These are phyloP conservation scores for Toxotes jaculatrix DNA, from an alignment of 2,113 vertebrate species.

Conservation along the genomic window DNA sequence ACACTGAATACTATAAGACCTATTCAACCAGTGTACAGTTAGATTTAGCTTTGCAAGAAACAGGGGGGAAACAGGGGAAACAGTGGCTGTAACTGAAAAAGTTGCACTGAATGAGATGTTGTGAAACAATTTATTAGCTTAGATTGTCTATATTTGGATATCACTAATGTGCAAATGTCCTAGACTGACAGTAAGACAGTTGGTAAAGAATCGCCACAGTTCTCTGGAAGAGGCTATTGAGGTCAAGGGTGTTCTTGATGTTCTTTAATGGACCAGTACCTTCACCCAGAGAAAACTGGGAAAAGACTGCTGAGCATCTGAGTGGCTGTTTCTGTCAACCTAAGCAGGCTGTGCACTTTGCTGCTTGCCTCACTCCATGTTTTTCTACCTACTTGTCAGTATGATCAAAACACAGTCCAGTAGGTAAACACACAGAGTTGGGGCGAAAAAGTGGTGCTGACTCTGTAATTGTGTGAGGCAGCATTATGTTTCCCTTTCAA, in stretches of 20 bases:
- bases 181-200: background rate
- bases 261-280: constrained; percentile 19
- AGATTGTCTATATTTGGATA: background rate
- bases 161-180: too few species aligned
- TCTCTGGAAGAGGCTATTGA: background rate
- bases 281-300: constrained; percentile 21
- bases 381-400: constrained; percentile 43
- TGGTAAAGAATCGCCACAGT: background rate
- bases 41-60: constrained; percentile 1
- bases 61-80: background rate
- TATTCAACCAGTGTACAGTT: background rate
- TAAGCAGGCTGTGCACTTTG: constrained; percentile 44
- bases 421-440: constrained; percentile 42
- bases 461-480: constrained; percentile 22
- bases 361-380: constrained; percentile 12
- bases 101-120: background rate
- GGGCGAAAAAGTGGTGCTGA: constrained; percentile 44
- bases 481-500: constrained; percentile 32
- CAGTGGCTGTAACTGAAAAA: background rate
- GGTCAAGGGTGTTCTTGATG: constrained; percentile 30
- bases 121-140: background rate
- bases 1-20: background rate
- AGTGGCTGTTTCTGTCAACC: constrained; percentile 50
- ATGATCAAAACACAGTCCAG: constrained; percentile 57
- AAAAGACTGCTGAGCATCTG: constrained; percentile 21